Conservation (phyloP, 1,140 invertebrate species). For the Hormaphis cornu region DNA sequence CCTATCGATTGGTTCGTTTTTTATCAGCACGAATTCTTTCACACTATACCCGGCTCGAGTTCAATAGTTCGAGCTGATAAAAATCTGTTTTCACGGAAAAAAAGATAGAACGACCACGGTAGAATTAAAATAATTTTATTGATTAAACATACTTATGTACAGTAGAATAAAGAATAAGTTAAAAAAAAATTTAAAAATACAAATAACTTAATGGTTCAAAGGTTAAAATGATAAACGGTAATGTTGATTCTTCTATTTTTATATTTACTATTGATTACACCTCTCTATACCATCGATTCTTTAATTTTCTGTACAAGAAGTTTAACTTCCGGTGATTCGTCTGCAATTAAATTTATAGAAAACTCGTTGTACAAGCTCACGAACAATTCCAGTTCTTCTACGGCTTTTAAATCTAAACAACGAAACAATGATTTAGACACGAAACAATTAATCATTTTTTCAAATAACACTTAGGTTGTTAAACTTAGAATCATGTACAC, state of each 20-base stretch:
- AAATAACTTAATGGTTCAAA: slow-evolving; percentile 8
- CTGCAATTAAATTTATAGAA: slow-evolving; percentile 18
- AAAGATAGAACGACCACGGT: background rate
- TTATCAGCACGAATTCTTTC: background rate
- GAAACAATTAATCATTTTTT: too few relatives aligned
- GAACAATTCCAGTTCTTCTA: slow-evolving; percentile 9
- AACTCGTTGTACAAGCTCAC: slow-evolving; percentile 5
- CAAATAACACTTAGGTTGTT: background rate
- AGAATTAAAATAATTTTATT: slow-evolving; percentile 10
- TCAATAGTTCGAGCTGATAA: slow-evolving; percentile 11
- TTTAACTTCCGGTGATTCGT: slow-evolving; percentile 26
- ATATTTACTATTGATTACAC: background rate
- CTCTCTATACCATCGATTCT: slow-evolving; percentile 7
- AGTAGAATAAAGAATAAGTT: too few relatives aligned
- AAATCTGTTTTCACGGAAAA: background rate
- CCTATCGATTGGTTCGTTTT: too few relatives aligned
- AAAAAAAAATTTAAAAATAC: too few relatives aligned
- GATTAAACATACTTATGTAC: too few relatives aligned
- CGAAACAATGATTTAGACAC: background rate
- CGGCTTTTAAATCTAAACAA: slow-evolving; percentile 11
- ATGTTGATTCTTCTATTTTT: background rate
- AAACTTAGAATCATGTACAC: too few relatives aligned
- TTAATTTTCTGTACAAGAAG: slow-evolving; percentile 19
- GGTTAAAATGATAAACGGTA: slow-evolving; percentile 8
- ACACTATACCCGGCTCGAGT: background rate